A percentile compares a stretch with the other conserved stretches of the same genome.
Evolutionary conservation across 2,797 vertebrate species (phyloP).

Genomic region (Anabas testudineus): DNA sequence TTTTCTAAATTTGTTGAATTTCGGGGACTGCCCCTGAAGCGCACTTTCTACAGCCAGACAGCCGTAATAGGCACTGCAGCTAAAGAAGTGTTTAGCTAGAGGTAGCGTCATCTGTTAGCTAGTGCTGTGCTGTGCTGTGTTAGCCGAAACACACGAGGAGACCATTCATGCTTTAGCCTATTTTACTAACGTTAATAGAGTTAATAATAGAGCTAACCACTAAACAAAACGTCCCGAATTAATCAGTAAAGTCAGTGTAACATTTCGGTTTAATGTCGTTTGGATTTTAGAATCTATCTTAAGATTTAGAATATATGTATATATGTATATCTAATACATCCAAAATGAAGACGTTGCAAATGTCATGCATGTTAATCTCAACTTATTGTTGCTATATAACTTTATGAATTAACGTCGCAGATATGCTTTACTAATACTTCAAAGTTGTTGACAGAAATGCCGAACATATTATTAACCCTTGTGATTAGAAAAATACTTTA

Average conservation of each 20-base stretch:
- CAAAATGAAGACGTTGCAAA: neutral
- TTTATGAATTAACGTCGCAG: too few species aligned
- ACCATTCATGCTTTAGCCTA: constrained; percentile 34
- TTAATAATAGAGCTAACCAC: constrained; percentile 12
- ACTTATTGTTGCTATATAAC: too few species aligned
- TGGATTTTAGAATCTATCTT: fast-evolving
- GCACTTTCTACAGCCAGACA: neutral
- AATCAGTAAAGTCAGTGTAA: neutral
- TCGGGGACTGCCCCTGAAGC: neutral
- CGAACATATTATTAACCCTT: neutral
- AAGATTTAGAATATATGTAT: neutral
- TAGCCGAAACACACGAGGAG: constrained; percentile 51
- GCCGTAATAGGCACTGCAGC: too few species aligned
- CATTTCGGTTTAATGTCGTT: fast-evolving
- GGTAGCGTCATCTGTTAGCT: neutral
- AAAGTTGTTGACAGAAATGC: neutral
- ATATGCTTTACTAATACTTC: too few species aligned
- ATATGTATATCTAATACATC: fast-evolving
- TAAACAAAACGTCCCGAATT: neutral
- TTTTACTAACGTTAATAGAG: constrained; percentile 6
- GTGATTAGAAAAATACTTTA: fast-evolving
- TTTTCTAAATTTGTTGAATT: neutral
- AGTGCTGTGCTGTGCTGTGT: constrained; percentile 4
- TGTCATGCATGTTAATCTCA: neutral
- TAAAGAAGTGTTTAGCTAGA: neutral